Conservation (phyloP, 2,888 invertebrate genomes). For the Drosophila ustulata region DNA sequence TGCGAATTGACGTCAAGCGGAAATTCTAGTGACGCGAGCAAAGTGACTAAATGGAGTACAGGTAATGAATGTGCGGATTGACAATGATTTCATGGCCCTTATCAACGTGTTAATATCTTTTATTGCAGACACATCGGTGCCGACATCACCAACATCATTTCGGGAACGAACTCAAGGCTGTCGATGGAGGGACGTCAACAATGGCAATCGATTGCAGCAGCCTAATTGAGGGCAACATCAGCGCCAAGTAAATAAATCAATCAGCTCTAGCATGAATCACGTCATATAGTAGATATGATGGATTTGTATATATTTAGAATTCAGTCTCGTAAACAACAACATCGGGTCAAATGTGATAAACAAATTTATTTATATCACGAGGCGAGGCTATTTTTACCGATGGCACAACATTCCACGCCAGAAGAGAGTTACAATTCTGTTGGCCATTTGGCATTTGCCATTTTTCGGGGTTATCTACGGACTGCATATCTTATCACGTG, state of each 20-base stretch:
- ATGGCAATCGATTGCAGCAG: neutral
- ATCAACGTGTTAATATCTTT: conserved; percentile 38
- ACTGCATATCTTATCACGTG: conserved; percentile 54
- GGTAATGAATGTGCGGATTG: conserved; percentile 5
- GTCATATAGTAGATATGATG: conserved; percentile 58
- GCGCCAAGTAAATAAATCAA: conserved; percentile 68
- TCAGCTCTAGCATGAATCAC: conserved; percentile 37
- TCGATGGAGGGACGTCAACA: conserved; percentile 31
- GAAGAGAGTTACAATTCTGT: conserved; percentile 9
- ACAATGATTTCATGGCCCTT: conserved; percentile 33
- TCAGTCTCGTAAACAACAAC: conserved; percentile 30
- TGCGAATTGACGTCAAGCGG: conserved; percentile 57
- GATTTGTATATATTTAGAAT: conserved; percentile 57
- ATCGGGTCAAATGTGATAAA: conserved; percentile 32
- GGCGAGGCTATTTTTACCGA: conserved; percentile 47
- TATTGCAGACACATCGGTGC: conserved; percentile 44
- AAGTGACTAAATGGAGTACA: conserved; percentile 48
- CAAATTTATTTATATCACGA: conserved; percentile 37
- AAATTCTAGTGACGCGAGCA: conserved; percentile 38
- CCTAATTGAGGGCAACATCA: conserved; percentile 16
- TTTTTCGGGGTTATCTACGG: conserved; percentile 7
- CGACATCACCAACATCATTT: conserved; percentile 7
- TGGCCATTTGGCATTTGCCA: neutral
- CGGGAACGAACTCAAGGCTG: conserved; percentile 23
- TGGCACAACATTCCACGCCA: conserved; percentile 45